These are phyloP conservation scores for Meriones unguiculatus DNA, from an alignment of 2,113 vertebrate genomes.

Conservation along the genomic window DNA sequence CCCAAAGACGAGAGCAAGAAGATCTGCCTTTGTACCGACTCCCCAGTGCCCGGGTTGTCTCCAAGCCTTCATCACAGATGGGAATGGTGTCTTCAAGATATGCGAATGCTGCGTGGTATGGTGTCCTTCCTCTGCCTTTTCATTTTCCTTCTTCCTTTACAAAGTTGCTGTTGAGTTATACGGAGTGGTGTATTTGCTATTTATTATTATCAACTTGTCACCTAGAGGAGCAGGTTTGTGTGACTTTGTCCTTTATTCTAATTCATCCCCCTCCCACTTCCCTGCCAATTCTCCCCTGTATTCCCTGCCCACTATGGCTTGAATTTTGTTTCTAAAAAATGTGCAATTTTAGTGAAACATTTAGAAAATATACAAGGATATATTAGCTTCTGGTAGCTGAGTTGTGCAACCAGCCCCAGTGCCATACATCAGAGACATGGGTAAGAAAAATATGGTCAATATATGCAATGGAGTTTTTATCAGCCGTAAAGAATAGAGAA, in stretches of 20 bases:
- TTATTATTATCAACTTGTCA: neutral
- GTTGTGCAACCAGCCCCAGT: neutral
- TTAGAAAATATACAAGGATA: slow-evolving; percentile 29
- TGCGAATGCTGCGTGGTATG: neutral
- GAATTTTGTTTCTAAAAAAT: neutral
- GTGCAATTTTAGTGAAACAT: neutral
- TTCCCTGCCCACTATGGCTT: neutral
- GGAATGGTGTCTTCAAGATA: slow-evolving; percentile 71
- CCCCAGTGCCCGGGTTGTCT: neutral
- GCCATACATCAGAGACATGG: neutral
- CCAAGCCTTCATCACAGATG: slow-evolving; percentile 29
- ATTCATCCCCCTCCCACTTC: neutral
- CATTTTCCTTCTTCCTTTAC: neutral
- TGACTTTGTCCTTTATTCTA: neutral
- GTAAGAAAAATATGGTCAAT: neutral
- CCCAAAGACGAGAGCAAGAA: slow-evolving; percentile 66
- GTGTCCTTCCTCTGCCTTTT: neutral
- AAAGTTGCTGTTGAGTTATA: neutral
- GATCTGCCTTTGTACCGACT: slow-evolving; percentile 69
- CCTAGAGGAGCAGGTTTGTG: neutral
- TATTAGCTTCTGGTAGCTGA: neutral
- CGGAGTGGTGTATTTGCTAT: neutral
- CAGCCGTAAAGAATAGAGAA: neutral
- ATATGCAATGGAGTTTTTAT: neutral
- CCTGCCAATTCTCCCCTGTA: neutral